Percentiles rank a stretch among this genome's conserved stretches.
These are phyloP conservation scores for Azorinus chamasolen DNA, from an alignment of 2,888 invertebrate genomes.

Conservation along the genomic window DNA sequence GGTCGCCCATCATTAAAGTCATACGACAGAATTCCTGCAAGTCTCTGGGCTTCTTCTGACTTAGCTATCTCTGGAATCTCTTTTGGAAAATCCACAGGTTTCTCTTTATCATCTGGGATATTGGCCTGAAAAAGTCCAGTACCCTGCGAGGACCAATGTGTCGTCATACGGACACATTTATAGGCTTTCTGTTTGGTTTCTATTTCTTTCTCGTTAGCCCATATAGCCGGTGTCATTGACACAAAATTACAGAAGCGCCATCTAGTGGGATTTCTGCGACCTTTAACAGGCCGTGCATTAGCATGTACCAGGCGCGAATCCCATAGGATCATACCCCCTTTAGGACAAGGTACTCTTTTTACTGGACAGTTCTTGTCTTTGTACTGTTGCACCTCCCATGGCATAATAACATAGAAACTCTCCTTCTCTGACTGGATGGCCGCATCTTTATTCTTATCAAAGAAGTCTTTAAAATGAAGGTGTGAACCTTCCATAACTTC, in stretches of 20 bases:
- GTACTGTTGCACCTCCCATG: constrained; percentile 69
- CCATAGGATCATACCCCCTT: constrained; percentile 82
- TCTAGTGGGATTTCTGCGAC: constrained; percentile 71
- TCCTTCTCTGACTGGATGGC: constrained; percentile 37
- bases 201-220: constrained; percentile 75
- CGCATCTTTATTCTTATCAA: constrained; percentile 50
- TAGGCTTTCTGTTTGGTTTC: constrained; percentile 72
- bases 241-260: constrained; percentile 81
- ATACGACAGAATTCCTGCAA: constrained; percentile 64
- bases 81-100: constrained; percentile 38
- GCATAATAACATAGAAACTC: constrained; percentile 59
- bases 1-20: constrained; percentile 64
- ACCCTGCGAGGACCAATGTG: constrained; percentile 80
- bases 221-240: constrained; percentile 80
- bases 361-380: constrained; percentile 64
- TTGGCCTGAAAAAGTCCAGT: constrained; percentile 56
- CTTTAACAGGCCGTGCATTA: constrained; percentile 74
- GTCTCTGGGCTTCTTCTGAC: constrained; percentile 65
- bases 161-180: constrained; percentile 65
- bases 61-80: constrained; percentile 71
- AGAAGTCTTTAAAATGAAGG: constrained; percentile 64
- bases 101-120: constrained; percentile 19
- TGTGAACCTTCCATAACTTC: constrained; percentile 73
- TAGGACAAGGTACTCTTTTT: constrained; percentile 76
- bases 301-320: constrained; percentile 82